Conservation (phyloP, 2,888 invertebrate genomes). For the Watsonalla binaria region DNA sequence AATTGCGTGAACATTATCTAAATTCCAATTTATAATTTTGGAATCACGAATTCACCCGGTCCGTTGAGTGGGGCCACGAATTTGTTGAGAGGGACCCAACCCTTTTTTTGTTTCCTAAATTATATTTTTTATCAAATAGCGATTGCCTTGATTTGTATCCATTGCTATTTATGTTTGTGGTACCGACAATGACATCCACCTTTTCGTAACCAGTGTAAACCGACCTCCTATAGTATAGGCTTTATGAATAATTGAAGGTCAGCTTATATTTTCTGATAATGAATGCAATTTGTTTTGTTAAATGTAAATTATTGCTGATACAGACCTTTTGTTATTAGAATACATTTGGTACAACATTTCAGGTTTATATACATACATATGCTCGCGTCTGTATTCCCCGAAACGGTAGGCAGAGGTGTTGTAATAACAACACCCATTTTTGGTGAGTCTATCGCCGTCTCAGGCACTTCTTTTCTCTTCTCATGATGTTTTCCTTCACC, state of each 20-base stretch:
- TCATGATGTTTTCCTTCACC: too few species aligned
- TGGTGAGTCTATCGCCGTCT: too few species aligned
- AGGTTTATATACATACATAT: too few species aligned
- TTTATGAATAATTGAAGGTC: neutral
- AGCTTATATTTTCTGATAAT: neutral
- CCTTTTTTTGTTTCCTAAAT: neutral
- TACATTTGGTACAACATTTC: neutral
- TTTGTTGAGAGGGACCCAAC: neutral
- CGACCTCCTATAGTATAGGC: neutral
- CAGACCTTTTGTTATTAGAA: neutral
- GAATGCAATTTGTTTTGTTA: neutral
- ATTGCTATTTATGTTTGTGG: constrained; percentile 19
- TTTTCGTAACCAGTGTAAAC: constrained; percentile 3
- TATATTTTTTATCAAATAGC: neutral
- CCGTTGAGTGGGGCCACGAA: neutral
- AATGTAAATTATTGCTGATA: neutral
- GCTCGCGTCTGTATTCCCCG: too few species aligned
- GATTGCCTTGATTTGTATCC: constrained; percentile 24
- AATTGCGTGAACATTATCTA: neutral
- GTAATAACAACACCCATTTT: too few species aligned
- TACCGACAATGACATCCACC: constrained; percentile 6
- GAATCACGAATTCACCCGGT: neutral
- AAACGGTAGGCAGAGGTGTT: too few species aligned
- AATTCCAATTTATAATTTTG: neutral
- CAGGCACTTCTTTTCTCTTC: too few species aligned